These are phyloP conservation scores for Colinus virginianus DNA, from an alignment of 2,113 vertebrate species.

Conservation along the genomic window DNA sequence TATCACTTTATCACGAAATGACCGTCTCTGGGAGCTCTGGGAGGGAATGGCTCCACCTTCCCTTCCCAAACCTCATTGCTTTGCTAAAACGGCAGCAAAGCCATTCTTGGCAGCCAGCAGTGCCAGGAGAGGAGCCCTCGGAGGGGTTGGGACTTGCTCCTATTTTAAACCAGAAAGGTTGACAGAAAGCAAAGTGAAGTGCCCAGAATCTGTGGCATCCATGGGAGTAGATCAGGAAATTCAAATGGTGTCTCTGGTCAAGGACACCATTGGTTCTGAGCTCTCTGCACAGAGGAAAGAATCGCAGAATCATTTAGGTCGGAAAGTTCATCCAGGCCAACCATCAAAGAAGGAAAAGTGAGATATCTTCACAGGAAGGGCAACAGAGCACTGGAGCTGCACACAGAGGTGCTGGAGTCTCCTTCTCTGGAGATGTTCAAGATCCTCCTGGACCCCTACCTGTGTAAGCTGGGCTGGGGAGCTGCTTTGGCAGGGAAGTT, in stretches of 20 bases:
- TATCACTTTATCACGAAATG: conserved; percentile 73
- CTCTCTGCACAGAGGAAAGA: not conserved
- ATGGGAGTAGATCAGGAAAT: rapidly evolving
- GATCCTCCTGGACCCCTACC: too few species aligned
- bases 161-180: not conserved
- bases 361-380: not conserved
- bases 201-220: not conserved
- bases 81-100: conserved; percentile 35
- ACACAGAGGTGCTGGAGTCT: too few species aligned
- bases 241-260: rapidly evolving
- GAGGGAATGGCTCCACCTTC: conserved; percentile 27
- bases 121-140: not conserved
- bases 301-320: too few species aligned
- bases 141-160: not conserved
- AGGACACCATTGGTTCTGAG: not conserved
- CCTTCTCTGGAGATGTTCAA: too few species aligned
- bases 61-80: not conserved
- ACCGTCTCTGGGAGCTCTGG: conserved; percentile 74
- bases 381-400: too few species aligned
- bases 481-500: too few species aligned
- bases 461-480: too few species aligned
- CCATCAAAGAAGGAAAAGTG: not conserved
- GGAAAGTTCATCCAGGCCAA: too few species aligned
- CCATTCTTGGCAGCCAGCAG: not conserved
- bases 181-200: not conserved